A percentile compares a stretch with the other conserved stretches of the same genome.
Conservation (phyloP, 2,797 vertebrate genomes). For the Sebastes nivosus region DNA sequence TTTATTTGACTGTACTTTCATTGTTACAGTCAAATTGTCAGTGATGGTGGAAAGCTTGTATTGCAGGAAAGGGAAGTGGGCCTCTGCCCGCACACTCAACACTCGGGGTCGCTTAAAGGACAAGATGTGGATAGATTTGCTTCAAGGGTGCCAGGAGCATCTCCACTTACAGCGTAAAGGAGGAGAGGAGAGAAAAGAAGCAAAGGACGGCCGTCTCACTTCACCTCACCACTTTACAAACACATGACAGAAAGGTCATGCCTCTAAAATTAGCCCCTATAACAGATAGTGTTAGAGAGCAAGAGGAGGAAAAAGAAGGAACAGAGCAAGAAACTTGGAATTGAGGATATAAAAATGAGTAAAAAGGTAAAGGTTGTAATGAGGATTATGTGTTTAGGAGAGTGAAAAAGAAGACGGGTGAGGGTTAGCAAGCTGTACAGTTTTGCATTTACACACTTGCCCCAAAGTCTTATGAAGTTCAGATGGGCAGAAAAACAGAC, state of each 20-base stretch:
- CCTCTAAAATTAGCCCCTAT: constrained; percentile 77
- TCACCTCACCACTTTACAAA: constrained; percentile 59
- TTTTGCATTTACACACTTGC: neutral
- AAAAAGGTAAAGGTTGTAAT: neutral
- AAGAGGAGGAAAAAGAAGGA: neutral
- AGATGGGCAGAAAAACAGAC: constrained; percentile 6
- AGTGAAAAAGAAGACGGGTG: neutral
- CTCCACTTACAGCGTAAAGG: constrained; percentile 66
- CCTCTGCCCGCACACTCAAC: neutral
- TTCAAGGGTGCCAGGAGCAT: constrained; percentile 51
- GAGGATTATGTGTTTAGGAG: neutral
- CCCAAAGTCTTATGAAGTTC: neutral
- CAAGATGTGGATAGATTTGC: constrained; percentile 67
- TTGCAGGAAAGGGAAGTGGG: constrained; percentile 3
- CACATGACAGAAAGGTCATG: constrained; percentile 79
- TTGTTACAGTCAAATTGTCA: neutral
- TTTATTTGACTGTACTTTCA: neutral
- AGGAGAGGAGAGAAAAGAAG: constrained; percentile 31
- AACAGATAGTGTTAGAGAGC: constrained; percentile 26
- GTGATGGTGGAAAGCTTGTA: neutral
- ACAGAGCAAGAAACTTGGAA: neutral
- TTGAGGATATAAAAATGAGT: neutral
- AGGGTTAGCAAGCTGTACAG: neutral
- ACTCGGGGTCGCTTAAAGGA: constrained; percentile 58
- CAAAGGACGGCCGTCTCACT: constrained; percentile 17